Evolutionary conservation across 1,140 invertebrate genomes (phyloP), one percentile per base, ranked within the genome.

Genomic region (Atta colombica): DNA sequence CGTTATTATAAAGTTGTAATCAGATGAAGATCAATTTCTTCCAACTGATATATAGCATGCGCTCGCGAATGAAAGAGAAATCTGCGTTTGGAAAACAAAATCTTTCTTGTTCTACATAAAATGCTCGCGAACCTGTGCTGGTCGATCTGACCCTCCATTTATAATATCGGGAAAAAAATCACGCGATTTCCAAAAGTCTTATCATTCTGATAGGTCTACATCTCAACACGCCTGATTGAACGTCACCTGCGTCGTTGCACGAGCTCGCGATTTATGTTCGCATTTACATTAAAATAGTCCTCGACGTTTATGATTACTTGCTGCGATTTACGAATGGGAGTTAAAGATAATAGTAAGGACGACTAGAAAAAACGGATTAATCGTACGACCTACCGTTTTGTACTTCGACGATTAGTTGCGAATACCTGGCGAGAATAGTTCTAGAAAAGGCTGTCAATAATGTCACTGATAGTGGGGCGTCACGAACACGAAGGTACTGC

Each of bases 291-390:
- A 78, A 21, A 51, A 21, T 69, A 81, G 51, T 2, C 3, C 14
- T 55, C n/a, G 25, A 80, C 49, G 63, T 68, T 75, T 80, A 68
- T 25, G n/a, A 80, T 80, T 68, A 80, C 31, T 78, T 18, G 77
- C 80, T 77, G 77, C 78, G 55, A 39, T 39, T 85, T 69, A 85
- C 58, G 49, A 55, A 60, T 35, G 12, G 31, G 77, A 75, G 61
- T 60, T 81, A 31, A 81, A 60, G 60, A 35, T 63, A 88, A 74
- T 61, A 82, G 21, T 49, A 72, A 58, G 53, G 21, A 35, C 53
- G 69, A 51, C 82, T 88, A 89, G 69, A 85, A 89, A 78, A 86
- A 86, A 53, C 12, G 61, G 75, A 69, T 49, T 21, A 53, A 78
- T 31, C 80, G n/a, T 72, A 77, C 49, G 45, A 65, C 25, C 85